These are phyloP conservation scores for Casuarius casuarius DNA, from an alignment of 2,113 vertebrate genomes.

Conservation along the genomic window DNA sequence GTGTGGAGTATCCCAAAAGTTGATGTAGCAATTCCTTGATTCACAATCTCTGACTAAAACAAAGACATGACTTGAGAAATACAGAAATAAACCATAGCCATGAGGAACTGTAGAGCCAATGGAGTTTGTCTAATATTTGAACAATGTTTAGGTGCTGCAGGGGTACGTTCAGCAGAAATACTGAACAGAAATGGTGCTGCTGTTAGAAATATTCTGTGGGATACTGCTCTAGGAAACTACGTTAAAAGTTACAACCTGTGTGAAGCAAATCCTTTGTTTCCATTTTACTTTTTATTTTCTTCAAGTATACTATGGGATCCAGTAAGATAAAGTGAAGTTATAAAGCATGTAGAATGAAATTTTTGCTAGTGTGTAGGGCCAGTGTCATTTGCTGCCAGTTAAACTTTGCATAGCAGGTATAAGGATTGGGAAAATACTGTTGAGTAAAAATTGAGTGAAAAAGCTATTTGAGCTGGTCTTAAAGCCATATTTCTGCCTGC, in stretches of 20 bases:
- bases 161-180: background rate
- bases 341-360: background rate
- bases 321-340: background rate
- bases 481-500: background rate
- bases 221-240: background rate
- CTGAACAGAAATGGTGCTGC: background rate
- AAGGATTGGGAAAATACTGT: background rate
- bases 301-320: background rate
- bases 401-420: background rate
- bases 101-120: background rate
- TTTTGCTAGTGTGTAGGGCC: background rate
- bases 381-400: background rate
- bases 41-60: background rate
- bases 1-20: background rate
- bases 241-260: background rate
- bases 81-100: accelerated
- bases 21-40: background rate
- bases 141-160: background rate
- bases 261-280: background rate
- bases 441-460: background rate
- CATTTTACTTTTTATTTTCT: background rate
- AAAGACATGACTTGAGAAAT: background rate
- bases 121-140: background rate
- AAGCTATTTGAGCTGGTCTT: background rate
- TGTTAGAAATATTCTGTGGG: background rate